Evolutionary conservation across 2,888 invertebrate species (phyloP).

Genomic region (Agonopterix arenella): DNA sequence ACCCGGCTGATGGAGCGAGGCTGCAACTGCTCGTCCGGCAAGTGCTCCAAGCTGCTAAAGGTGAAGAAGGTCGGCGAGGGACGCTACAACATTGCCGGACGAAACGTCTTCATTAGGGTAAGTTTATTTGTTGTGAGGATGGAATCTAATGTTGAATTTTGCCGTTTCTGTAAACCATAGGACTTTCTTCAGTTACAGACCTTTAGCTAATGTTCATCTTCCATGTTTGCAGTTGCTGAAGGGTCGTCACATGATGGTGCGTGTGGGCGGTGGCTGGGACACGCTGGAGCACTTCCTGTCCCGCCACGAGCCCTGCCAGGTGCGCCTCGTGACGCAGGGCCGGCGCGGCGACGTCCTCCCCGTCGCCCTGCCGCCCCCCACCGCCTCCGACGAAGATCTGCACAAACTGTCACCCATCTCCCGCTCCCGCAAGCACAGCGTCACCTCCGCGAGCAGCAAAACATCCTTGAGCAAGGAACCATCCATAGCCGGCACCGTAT

Average conservation of each 20-base stretch:
- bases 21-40: conserved; percentile 83
- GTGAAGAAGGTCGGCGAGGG: conserved; percentile 91
- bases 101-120: conserved; percentile 92
- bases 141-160: neutral
- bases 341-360: conserved; percentile 45
- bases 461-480: conserved; percentile 10
- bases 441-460: conserved; percentile 18
- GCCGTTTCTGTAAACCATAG: no score
- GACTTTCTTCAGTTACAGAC: no score
- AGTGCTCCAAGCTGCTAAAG: conserved; percentile 83
- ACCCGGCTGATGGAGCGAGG: conserved; percentile 84
- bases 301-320: conserved; percentile 92
- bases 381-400: conserved; percentile 7
- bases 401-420: conserved; percentile 9
- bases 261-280: conserved; percentile 96
- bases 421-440: conserved; percentile 6
- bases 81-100: conserved; percentile 90
- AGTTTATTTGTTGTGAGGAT: conserved; percentile 14
- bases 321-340: conserved; percentile 73
- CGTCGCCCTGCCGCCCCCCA: conserved; percentile 27
- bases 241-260: conserved; percentile 96
- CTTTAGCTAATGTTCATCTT: no score
- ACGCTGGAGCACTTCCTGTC: conserved; percentile 94
- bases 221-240: conserved; percentile 83
- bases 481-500: conserved; percentile 13